Evolutionary conservation across 2,888 invertebrate genomes (phyloP), one percentile per base, ranked within the genome.

Genomic region (Ectemnius lituratus): DNA sequence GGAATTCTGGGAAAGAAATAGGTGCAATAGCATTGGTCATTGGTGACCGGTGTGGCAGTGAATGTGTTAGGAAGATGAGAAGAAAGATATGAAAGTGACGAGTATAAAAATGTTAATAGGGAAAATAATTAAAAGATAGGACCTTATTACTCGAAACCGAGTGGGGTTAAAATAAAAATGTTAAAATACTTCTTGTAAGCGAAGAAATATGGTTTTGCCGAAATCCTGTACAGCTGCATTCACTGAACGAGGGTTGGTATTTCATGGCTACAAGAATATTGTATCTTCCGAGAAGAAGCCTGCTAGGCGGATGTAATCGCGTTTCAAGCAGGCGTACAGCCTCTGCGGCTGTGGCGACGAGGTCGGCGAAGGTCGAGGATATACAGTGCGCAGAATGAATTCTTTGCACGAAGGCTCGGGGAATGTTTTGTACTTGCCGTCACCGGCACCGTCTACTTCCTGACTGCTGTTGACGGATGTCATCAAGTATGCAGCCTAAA

Each of bases 251-350:
- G 14, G 23, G 23, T 23, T 23, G 23, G 23, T 23, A 23, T 23
- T 23, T 3, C 23, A 49, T 16, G 14, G 65, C 62, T 83, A 93
- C 84, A 92, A 91, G 88, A 96, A 96, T 62, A 94, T 93, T 0
- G 94, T 95, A 87, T 96, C 96, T 82, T 95, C 94, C 0, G 95
- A 94, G 88, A 96, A 96, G n/a, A 96, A 96, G 4, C 96, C 96
- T 68, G 94, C 94, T 61, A 97, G 90, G 78, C 96, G 91, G 86
- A 96, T 94, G 76, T 94, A 94, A 63, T 95, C 94, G 56, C 93
- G 92, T 72, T 93, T 93, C 14, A 96, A 90, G 76, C 95, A 93
- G 14, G 95, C 95, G 79, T 95, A 94, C 90, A 96, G 92, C 82
- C 95, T 92, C 85, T 95, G 95, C 1, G 95, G 94, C 64, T 93